Conservation (phyloP, 2,888 invertebrate genomes). For the Anodontia alba region DNA sequence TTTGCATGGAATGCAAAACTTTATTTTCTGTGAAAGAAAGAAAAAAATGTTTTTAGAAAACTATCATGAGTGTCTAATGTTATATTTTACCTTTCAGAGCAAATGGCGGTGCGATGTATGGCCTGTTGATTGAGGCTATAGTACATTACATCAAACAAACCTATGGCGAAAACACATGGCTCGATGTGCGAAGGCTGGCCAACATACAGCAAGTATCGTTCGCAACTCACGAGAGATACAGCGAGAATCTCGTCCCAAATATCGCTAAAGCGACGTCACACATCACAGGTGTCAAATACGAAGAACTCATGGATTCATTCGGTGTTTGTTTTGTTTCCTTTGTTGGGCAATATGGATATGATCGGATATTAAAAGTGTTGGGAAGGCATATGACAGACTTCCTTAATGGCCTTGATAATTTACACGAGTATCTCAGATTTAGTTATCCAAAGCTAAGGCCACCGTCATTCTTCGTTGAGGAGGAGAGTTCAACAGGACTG, state of each 20-base stretch:
- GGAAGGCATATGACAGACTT: conserved; percentile 98
- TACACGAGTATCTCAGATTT: conserved; percentile 98
- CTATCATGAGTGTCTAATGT: too few relatives aligned
- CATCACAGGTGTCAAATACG: conserved; percentile 89
- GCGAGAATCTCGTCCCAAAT: conserved; percentile 94
- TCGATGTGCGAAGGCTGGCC: conserved; percentile 93
- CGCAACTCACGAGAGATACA: conserved; percentile 94
- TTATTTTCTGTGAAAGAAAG: too few relatives aligned
- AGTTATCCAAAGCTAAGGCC: conserved; percentile 96
- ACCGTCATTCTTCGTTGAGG: conserved; percentile 98
- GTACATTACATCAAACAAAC: conserved; percentile 95
- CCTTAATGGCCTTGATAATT: conserved; percentile 96
- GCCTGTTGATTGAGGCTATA: conserved; percentile 96
- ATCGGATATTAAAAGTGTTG: conserved; percentile 86
- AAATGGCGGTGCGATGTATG: conserved; percentile 91
- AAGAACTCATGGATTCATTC: conserved; percentile 97
- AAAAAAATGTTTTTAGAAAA: too few relatives aligned
- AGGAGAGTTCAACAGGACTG: conserved; percentile 94
- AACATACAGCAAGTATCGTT: conserved; percentile 93
- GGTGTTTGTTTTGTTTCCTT: conserved; percentile 97
- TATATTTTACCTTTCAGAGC: too few relatives aligned
- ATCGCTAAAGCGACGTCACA: conserved; percentile 87
- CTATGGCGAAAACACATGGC: conserved; percentile 98
- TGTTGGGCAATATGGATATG: conserved; percentile 97
- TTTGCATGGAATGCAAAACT: too few relatives aligned